Conservation (phyloP, 2,113 vertebrate species). For the Isichthys henryi region DNA sequence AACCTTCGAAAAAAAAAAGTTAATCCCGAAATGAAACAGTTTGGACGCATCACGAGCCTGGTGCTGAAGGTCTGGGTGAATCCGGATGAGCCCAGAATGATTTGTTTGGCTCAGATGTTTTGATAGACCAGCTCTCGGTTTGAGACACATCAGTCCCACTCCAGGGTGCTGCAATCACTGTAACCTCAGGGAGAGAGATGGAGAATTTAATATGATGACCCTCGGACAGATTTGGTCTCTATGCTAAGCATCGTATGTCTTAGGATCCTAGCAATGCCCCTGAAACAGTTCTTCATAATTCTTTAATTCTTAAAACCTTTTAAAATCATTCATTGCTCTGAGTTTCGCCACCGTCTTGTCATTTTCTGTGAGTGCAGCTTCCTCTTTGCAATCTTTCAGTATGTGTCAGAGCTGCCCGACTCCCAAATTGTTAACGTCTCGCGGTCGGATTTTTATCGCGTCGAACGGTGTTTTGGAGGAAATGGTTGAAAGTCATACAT, state of each 20-base stretch:
- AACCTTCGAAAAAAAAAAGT: background rate
- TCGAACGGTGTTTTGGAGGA: constrained; percentile 41
- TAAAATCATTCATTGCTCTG: background rate
- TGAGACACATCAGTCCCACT: background rate
- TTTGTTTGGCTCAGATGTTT: background rate
- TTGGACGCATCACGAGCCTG: background rate
- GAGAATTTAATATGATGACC: background rate
- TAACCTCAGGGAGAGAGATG: background rate
- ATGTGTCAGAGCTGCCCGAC: constrained; percentile 2
- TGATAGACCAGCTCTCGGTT: background rate
- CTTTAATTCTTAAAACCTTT: background rate
- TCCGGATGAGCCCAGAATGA: background rate
- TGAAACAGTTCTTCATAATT: background rate
- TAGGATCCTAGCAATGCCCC: background rate
- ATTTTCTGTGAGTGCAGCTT: background rate
- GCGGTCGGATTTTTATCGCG: constrained; percentile 38
- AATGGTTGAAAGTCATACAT: constrained; percentile 33
- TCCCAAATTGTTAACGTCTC: constrained; percentile 17
- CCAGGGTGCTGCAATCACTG: background rate
- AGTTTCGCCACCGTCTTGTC: background rate
- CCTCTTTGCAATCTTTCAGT: background rate
- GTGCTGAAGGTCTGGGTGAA: background rate
- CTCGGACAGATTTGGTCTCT: background rate
- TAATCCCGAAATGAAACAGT: background rate
- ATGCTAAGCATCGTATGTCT: background rate